phyloP scores from a whole-genome alignment of 2,113 vertebrate genomes.

The Procapra przewalskii region DNA sequence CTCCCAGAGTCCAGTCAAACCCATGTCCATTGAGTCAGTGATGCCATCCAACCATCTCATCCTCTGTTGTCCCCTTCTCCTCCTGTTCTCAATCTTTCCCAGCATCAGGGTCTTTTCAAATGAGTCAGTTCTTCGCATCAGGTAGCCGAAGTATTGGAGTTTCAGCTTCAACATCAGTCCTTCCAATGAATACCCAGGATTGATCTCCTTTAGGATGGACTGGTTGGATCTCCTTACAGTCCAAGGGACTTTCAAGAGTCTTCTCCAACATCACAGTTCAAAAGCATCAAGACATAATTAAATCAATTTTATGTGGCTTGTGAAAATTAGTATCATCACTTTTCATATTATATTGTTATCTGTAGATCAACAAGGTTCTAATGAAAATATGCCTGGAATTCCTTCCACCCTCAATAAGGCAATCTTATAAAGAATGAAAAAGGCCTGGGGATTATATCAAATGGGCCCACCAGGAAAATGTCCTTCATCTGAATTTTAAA shows the following conservation, averaged over 20 bases:
- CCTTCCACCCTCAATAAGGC: not conserved
- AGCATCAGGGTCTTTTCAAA: too few species aligned
- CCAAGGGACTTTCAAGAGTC: not conserved
- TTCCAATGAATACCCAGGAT: too few species aligned
- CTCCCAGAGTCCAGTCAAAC: too few species aligned
- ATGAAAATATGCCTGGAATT: not conserved
- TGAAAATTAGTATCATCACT: not conserved
- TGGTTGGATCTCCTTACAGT: not conserved
- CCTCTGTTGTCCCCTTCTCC: too few species aligned
- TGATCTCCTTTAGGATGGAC: too few species aligned
- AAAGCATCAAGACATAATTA: not conserved
- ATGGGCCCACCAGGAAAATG: not conserved
- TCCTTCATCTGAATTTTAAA: not conserved
- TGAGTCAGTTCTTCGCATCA: too few species aligned
- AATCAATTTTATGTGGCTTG: not conserved
- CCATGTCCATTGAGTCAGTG: too few species aligned
- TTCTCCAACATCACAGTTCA: not conserved
- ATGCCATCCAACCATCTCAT: too few species aligned
- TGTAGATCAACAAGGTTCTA: not conserved
- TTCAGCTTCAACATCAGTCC: too few species aligned
- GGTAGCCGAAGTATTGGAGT: too few species aligned
- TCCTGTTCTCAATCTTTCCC: too few species aligned
- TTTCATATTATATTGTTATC: not conserved
- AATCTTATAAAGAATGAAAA: not conserved
- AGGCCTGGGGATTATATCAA: not conserved